A percentile compares a stretch with the other conserved stretches of the same genome.
phyloP scores from a whole-genome alignment of 1,140 invertebrate species.

The Conus ventricosus region DNA sequence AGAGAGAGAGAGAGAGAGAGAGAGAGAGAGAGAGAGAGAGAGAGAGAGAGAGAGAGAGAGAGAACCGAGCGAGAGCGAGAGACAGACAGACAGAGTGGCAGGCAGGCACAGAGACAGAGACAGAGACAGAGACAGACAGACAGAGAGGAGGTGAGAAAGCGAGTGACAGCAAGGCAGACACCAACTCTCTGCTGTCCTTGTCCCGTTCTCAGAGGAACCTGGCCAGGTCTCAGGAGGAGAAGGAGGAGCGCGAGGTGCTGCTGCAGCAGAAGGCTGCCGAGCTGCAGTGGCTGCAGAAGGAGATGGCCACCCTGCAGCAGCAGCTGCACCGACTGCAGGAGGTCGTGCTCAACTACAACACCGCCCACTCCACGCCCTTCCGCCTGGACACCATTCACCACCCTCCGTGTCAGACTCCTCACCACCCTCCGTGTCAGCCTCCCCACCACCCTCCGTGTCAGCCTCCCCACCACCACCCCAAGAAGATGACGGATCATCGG shows the following conservation, averaged over 20 bases:
- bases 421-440: not conserved
- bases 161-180: not conserved
- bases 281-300: conserved; percentile 47
- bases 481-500: not conserved
- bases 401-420: not conserved
- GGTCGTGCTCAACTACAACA: conserved; percentile 56
- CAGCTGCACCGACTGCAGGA: conserved; percentile 48
- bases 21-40: too few species aligned
- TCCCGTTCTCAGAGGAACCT: not conserved
- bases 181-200: not conserved
- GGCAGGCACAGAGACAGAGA: not conserved
- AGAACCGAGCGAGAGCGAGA: too few species aligned
- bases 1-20: too few species aligned
- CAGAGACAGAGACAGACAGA: too few species aligned
- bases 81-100: not conserved
- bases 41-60: not conserved
- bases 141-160: too few species aligned
- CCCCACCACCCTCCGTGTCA: not conserved
- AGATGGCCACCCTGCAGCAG: conserved; percentile 41
- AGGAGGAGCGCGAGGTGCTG: conserved; percentile 36
- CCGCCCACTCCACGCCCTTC: conserved; percentile 50
- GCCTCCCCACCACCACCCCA: not conserved
- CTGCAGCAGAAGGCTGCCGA: conserved; percentile 44
- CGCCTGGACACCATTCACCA: conserved; percentile 39
- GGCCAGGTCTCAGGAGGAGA: conserved; percentile 38